These are phyloP conservation scores for Antigone vipio DNA, from an alignment of 2,113 vertebrate genomes.

Conservation along the genomic window DNA sequence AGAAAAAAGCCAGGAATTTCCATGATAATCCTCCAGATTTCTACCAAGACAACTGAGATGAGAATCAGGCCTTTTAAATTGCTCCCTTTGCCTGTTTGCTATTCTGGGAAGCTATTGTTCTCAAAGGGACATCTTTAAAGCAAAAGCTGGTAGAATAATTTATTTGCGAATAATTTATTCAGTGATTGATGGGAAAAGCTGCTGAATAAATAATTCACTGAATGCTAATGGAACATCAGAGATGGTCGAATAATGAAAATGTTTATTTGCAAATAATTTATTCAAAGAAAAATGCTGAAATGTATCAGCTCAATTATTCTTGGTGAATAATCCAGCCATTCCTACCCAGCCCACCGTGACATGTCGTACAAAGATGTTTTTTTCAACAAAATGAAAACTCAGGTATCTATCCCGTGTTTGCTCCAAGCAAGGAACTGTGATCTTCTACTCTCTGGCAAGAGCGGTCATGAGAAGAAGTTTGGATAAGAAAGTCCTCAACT, in stretches of 20 bases:
- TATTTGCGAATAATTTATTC: conserved; percentile 67
- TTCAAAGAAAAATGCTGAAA: conserved; percentile 57
- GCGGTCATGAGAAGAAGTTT: accelerated
- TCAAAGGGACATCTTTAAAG: conserved; percentile 66
- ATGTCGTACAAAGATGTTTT: neutral
- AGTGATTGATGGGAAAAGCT: conserved; percentile 67
- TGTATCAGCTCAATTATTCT: conserved; percentile 33
- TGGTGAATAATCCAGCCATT: neutral
- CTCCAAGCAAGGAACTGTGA: neutral
- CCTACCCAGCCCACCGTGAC: neutral
- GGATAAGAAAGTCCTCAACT: neutral
- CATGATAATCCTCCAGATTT: neutral
- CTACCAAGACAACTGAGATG: neutral
- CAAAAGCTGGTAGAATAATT: conserved; percentile 60
- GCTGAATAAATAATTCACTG: conserved; percentile 68
- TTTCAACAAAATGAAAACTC: neutral
- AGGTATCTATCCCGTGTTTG: neutral
- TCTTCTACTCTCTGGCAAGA: neutral
- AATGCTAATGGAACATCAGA: conserved; percentile 69
- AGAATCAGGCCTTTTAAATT: conserved; percentile 26
- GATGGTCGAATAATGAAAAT: conserved; percentile 65
- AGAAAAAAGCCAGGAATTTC: neutral
- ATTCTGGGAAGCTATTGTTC: conserved; percentile 63
- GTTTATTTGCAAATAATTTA: conserved; percentile 71
- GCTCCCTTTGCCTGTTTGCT: conserved; percentile 53